These are phyloP conservation scores for Condylura cristata DNA, from an alignment of 2,113 vertebrate genomes.

Conservation along the genomic window DNA sequence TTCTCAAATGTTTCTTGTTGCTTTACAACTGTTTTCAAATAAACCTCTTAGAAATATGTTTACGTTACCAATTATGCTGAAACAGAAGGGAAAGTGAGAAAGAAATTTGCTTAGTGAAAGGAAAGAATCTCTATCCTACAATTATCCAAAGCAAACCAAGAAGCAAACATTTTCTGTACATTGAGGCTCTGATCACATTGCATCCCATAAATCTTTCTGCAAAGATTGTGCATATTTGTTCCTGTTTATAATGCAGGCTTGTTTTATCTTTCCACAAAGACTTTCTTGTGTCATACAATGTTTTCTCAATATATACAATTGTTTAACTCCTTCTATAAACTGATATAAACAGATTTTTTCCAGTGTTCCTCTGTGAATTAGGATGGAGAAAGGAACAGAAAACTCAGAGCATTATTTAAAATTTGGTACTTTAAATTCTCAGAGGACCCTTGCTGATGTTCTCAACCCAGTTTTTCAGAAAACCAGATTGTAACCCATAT, in stretches of 20 bases:
- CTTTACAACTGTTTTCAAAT: slow-evolving; percentile 62
- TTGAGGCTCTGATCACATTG: slow-evolving; percentile 61
- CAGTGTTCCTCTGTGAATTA: slow-evolving; percentile 66
- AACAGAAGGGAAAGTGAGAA: slow-evolving; percentile 40
- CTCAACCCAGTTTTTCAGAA: neutral
- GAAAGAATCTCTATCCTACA: slow-evolving; percentile 62
- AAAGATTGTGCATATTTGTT: slow-evolving; percentile 58
- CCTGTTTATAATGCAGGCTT: slow-evolving; percentile 68
- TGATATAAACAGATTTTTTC: slow-evolving; percentile 62
- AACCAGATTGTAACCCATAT: neutral
- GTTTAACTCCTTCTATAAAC: slow-evolving; percentile 66
- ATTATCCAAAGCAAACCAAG: slow-evolving; percentile 54
- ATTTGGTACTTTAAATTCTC: slow-evolving; percentile 34
- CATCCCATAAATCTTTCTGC: slow-evolving; percentile 68
- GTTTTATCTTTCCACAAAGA: slow-evolving; percentile 73
- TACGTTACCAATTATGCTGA: slow-evolving; percentile 42
- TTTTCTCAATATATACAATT: slow-evolving; percentile 75
- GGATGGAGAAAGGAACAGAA: slow-evolving; percentile 56
- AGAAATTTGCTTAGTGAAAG: slow-evolving; percentile 24
- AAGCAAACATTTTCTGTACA: slow-evolving; percentile 70
- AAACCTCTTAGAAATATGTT: slow-evolving; percentile 34
- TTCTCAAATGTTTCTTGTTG: slow-evolving; percentile 48
- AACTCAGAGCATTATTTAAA: slow-evolving; percentile 52
- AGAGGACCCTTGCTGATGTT: neutral
- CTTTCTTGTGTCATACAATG: slow-evolving; percentile 62